Evolutionary conservation across 2,888 invertebrate genomes (phyloP).

Genomic region (Endomychus coccineus): DNA sequence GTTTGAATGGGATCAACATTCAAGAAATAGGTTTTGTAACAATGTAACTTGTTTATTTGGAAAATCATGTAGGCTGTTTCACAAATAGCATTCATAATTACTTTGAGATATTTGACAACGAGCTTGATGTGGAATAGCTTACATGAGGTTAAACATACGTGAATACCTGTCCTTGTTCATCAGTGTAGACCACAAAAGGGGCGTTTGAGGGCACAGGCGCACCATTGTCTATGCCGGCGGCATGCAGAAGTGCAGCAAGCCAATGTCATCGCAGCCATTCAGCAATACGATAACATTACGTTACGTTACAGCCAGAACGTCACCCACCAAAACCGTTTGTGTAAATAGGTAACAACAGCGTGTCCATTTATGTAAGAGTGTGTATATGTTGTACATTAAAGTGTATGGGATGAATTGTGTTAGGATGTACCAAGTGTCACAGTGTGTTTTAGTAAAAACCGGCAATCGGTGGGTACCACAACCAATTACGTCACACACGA

Average conservation of each 20-base stretch:
- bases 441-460: slow-evolving; percentile 18
- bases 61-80: slow-evolving; percentile 23
- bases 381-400: too few relatives aligned
- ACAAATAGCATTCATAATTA: slow-evolving; percentile 24
- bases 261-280: slow-evolving; percentile 45
- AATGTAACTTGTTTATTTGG: too few relatives aligned
- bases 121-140: slow-evolving; percentile 41
- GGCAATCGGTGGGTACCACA: slow-evolving; percentile 37
- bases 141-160: slow-evolving; percentile 42
- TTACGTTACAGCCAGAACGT: slow-evolving; percentile 42
- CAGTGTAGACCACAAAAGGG: slow-evolving; percentile 92
- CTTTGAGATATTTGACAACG: too few relatives aligned
- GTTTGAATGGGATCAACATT: too few relatives aligned
- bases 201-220: slow-evolving; percentile 79
- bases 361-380: not conserved
- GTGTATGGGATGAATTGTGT: too few relatives aligned
- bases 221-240: slow-evolving; percentile 53
- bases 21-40: too few relatives aligned
- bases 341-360: slow-evolving; percentile 4
- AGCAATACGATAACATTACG: slow-evolving; percentile 44
- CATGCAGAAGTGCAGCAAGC: slow-evolving; percentile 50
- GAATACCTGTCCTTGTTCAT: slow-evolving; percentile 92
- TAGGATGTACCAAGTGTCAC: too few relatives aligned
- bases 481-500: slow-evolving; percentile 30
- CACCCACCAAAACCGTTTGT: slow-evolving; percentile 34